Percentiles rank a stretch among this genome's conserved stretches.
These are phyloP conservation scores for Syngnathus rostellatus DNA, from an alignment of 2,797 vertebrate species.

Conservation along the genomic window DNA sequence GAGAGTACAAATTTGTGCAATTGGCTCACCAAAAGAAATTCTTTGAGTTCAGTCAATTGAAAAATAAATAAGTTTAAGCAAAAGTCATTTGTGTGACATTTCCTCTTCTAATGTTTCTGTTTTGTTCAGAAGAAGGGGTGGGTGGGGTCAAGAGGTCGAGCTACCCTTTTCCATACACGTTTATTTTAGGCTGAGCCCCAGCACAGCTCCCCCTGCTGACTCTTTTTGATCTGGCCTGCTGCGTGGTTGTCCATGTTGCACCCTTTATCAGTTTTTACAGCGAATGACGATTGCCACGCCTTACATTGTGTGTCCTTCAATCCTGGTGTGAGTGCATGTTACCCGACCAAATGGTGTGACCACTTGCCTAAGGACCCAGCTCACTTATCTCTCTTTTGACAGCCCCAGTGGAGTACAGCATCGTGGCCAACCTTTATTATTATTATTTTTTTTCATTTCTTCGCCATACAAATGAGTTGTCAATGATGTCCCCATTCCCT, in stretches of 20 bases:
- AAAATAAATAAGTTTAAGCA: not conserved
- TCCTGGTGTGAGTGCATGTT: constrained; percentile 54
- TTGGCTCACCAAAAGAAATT: not conserved
- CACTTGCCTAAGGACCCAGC: constrained; percentile 62
- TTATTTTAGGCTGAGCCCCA: constrained; percentile 7
- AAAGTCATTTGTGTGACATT: not conserved
- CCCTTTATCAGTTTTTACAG: constrained; percentile 34
- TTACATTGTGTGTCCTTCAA: constrained; percentile 36
- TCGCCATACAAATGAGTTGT: constrained; percentile 20
- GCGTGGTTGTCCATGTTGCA: constrained; percentile 37
- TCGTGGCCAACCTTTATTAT: constrained; percentile 12
- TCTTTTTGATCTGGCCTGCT: constrained; percentile 28
- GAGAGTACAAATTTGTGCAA: not conserved
- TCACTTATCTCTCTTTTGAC: constrained; percentile 54
- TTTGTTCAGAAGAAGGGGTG: constrained; percentile 10
- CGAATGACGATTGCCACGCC: constrained; percentile 31
- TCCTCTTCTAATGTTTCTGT: not conserved
- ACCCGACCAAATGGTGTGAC: constrained; percentile 41
- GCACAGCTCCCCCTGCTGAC: constrained; percentile 31
- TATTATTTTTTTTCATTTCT: constrained; percentile 17
- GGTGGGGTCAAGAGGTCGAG: not conserved
- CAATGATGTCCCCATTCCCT: constrained; percentile 14
- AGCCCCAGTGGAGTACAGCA: constrained; percentile 45
- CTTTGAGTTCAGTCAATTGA: not conserved
- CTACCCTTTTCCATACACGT: constrained; percentile 19